Conservation (phyloP, 2,113 vertebrate genomes). For the Apus apus region DNA sequence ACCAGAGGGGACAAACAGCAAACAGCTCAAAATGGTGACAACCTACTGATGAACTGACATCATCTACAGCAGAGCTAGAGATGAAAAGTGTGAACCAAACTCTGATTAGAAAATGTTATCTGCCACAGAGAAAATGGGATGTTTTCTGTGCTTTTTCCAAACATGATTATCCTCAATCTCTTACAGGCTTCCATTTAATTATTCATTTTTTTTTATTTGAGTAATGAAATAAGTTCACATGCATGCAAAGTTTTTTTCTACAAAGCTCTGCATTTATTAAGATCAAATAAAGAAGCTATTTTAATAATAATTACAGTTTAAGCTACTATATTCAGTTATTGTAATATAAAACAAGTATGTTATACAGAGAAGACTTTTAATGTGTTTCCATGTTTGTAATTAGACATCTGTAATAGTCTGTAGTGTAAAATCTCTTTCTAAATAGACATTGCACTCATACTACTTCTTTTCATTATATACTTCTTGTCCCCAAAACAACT, state of each 20-base stretch:
- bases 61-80: rapidly evolving
- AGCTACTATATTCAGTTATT: not conserved
- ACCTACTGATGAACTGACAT: not conserved
- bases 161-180: not conserved
- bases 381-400: not conserved
- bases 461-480: not conserved
- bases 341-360: not conserved
- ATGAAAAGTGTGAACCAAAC: not conserved
- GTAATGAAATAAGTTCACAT: not conserved
- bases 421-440: not conserved
- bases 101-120: not conserved
- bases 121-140: not conserved
- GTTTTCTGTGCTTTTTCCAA: not conserved
- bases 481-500: not conserved
- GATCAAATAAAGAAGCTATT: not conserved
- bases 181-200: not conserved
- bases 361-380: not conserved
- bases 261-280: not conserved
- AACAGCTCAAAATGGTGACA: not conserved
- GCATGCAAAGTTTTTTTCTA: not conserved
- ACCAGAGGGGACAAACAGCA: not conserved
- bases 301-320: not conserved
- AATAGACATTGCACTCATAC: not conserved
- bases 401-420: not conserved
- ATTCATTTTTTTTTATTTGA: not conserved